Base-by-base conservation (phyloP, 35 echinoderm and acorn worm genomes). In the Apostichopus japonicus region DNA sequence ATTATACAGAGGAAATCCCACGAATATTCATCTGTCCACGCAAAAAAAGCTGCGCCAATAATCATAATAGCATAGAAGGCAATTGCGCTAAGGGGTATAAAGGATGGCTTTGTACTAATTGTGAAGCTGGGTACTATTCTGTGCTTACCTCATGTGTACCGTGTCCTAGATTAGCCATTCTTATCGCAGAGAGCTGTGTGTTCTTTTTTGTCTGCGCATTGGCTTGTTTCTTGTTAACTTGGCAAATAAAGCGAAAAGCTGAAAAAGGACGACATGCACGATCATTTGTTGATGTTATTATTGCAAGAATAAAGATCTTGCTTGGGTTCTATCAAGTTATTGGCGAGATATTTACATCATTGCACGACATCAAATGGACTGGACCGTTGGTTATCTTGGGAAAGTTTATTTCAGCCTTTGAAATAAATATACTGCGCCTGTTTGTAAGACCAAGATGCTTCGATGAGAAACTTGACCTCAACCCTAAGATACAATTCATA, bases 41-140 rank as follows among this genome's bases (percentile, higher is more conserved):
- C 24, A 14, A 6, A 44, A 23, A 80, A 24, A 80, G 78, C 51
- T 80, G 78, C 51, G 21, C 13, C 23, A 80, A 80, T 44, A 53
- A 80, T 14, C 6, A 80, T 14, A 27, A 53, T 51, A 80, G 14
- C 11, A 80, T 80, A 51, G 78, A 23, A 14, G 78, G 24, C 22
- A 80, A 80, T 51, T 80, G 78, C 25, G 25, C 25, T 25, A 25
- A 25, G 25, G 25, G 25, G 25, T 25, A 25, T 25, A 25, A 25
- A 25, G 91, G 91, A 11, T 92, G 91, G 91, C 77, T 92, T 65
- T 92, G 91, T 75, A 23, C 91, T 1, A 67, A 13, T 4, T 92
- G 91, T 67, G 22, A 56, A 8, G 6, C 24, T 59, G 17, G 23
- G 1, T 92, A 55, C 56, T 92, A 92, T 27, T 51, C 78, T 14